phyloP scores from a whole-genome alignment of 2,113 vertebrate genomes.

The Nansenia antarctica region DNA sequence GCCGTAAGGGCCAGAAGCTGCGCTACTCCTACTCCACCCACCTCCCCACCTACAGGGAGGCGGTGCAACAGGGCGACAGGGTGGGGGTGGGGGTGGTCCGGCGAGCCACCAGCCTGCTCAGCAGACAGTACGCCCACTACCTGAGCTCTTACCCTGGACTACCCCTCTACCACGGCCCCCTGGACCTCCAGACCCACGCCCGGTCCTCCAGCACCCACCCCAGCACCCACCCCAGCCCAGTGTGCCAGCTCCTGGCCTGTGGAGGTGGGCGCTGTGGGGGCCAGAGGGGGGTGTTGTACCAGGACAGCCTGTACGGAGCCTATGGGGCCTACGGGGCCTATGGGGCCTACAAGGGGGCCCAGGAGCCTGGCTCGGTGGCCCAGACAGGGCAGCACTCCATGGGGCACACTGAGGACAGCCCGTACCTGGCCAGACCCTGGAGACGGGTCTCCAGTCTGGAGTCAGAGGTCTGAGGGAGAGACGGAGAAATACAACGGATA shows the following conservation, averaged over 20 bases:
- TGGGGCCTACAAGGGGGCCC: slow-evolving; percentile 58
- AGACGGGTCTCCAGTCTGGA: slow-evolving; percentile 89
- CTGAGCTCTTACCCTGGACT: slow-evolving; percentile 78
- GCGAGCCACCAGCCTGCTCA: slow-evolving; percentile 70
- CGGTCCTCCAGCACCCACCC: slow-evolving; percentile 64
- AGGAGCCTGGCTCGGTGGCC: slow-evolving; percentile 56
- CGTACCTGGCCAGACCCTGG: slow-evolving; percentile 79
- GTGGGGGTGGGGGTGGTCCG: slow-evolving; percentile 59
- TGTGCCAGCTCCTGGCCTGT: slow-evolving; percentile 67
- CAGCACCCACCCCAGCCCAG: slow-evolving; percentile 62
- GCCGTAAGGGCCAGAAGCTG: slow-evolving; percentile 67
- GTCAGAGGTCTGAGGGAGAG: slow-evolving; percentile 80
- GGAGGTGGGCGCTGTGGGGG: slow-evolving; percentile 59
- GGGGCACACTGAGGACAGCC: slow-evolving; percentile 63
- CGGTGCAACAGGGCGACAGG: slow-evolving; percentile 72
- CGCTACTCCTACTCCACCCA: slow-evolving; percentile 70
- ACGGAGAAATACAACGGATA: slow-evolving; percentile 7
- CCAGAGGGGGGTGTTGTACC: slow-evolving; percentile 64
- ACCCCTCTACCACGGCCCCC: slow-evolving; percentile 74
- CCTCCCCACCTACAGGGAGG: slow-evolving; percentile 84
- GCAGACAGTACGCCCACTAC: slow-evolving; percentile 75
- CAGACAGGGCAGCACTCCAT: slow-evolving; percentile 58
- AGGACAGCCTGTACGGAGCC: slow-evolving; percentile 76
- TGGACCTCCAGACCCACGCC: slow-evolving; percentile 69
- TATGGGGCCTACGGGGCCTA: slow-evolving; percentile 50